Evolutionary conservation across 1,140 invertebrate species (phyloP).

Genomic region (Pseudobourletiella spinata): DNA sequence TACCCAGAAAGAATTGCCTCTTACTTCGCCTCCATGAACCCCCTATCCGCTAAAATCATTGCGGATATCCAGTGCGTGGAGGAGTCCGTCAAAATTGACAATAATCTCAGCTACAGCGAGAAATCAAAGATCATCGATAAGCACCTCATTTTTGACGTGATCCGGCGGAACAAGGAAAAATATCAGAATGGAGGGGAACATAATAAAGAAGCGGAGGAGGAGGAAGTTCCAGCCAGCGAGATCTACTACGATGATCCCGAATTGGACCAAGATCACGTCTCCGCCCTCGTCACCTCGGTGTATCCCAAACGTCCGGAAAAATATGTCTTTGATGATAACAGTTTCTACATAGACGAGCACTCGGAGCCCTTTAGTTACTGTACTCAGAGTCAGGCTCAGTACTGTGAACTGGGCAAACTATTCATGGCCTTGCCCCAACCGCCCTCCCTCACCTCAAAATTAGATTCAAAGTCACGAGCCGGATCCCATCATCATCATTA

Average conservation of each 20-base stretch:
- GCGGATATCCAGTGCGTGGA: conserved; percentile 28
- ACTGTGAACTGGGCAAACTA: conserved; percentile 21
- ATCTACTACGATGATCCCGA: conserved; percentile 14
- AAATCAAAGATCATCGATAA: conserved; percentile 34
- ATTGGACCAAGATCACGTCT: conserved; percentile 20
- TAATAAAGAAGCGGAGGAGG: not conserved
- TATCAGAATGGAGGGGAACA: not conserved
- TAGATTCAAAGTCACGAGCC: conserved; percentile 5
- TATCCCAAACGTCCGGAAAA: conserved; percentile 30
- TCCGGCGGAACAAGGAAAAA: conserved; percentile 6
- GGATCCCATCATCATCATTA: not conserved
- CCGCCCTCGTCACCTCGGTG: conserved; percentile 22
- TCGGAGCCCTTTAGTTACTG: conserved; percentile 27
- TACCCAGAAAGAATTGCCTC: conserved; percentile 25
- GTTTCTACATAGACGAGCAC: conserved; percentile 32
- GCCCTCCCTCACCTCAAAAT: not conserved
- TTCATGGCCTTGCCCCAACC: conserved; percentile 12
- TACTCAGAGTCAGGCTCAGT: conserved; percentile 26
- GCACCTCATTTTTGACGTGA: conserved; percentile 25
- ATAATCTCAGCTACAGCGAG: conserved; percentile 22
- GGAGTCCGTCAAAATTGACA: conserved; percentile 10
- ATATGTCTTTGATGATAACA: conserved; percentile 29
- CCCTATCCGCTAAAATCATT: conserved; percentile 29
- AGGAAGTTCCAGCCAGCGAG: not conserved
- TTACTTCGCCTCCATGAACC: conserved; percentile 33